These are phyloP conservation scores for Pseudococcus jackbeardsleyi DNA, from an alignment of 2,888 invertebrate genomes.

Conservation along the genomic window DNA sequence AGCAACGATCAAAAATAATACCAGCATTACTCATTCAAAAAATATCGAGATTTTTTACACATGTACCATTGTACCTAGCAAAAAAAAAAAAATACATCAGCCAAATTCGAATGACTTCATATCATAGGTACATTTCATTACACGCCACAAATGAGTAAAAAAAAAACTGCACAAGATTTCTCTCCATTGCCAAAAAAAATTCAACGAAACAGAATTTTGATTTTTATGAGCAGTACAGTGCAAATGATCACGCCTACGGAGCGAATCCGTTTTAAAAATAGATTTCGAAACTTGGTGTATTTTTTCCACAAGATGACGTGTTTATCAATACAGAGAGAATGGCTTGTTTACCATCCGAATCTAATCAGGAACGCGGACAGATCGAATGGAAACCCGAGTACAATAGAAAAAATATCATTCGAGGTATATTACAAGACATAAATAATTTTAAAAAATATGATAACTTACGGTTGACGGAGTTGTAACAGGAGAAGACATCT, in stretches of 20 bases:
- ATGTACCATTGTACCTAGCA: no score
- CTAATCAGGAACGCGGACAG: neutral
- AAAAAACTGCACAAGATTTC: conserved; percentile 6
- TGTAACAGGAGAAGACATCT: conserved; percentile 47
- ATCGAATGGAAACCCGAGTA: neutral
- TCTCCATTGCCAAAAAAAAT: conserved; percentile 46
- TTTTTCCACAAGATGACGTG: neutral
- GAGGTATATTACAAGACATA: neutral
- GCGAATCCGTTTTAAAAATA: conserved; percentile 22
- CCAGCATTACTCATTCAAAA: no score
- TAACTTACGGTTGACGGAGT: conserved; percentile 43
- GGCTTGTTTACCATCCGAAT: neutral
- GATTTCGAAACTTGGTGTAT: neutral
- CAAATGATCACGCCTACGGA: conserved; percentile 20
- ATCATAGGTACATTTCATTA: neutral
- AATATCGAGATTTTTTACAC: no score
- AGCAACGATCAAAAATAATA: neutral
- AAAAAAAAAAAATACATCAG: neutral
- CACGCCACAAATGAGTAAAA: neutral
- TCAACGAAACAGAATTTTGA: conserved; percentile 21
- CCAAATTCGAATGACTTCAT: neutral
- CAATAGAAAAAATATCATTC: neutral
- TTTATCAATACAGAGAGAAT: conserved; percentile 23
- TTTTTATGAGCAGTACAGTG: conserved; percentile 17
- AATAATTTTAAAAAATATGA: conserved; percentile 8